phyloP scores from a whole-genome alignment of 2,797 vertebrate genomes.

The Xiphorhynchus erythropygius region DNA sequence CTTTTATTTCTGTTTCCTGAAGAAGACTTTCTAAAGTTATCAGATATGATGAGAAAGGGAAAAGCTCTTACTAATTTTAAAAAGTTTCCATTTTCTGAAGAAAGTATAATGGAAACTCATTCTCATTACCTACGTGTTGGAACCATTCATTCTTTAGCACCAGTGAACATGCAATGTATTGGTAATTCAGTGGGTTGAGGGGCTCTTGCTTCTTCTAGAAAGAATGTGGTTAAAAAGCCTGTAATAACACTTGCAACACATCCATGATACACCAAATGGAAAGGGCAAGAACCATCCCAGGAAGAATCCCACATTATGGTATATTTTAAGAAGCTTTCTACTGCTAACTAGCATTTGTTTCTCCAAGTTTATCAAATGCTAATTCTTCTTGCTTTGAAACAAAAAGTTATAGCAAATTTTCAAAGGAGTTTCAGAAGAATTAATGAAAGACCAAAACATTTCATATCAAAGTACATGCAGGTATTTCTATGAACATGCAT shows the following conservation, averaged over 20 bases:
- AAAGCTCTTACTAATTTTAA: background rate
- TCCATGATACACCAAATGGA: background rate
- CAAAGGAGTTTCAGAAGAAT: background rate
- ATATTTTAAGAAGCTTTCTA: background rate
- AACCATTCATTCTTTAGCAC: background rate
- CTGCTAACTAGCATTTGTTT: background rate
- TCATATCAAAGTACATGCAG: constrained; percentile 30
- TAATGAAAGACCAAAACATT: background rate
- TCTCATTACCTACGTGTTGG: background rate
- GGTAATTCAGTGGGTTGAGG: background rate
- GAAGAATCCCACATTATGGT: background rate
- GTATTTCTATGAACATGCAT: constrained; percentile 26
- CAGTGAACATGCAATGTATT: background rate
- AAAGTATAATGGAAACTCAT: background rate
- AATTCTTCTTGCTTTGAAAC: background rate
- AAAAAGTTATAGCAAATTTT: background rate
- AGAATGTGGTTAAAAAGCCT: background rate
- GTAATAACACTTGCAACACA: background rate
- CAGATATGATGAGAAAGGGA: background rate
- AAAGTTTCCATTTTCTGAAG: background rate
- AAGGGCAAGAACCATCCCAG: background rate
- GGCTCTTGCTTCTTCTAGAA: background rate
- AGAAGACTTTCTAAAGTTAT: background rate
- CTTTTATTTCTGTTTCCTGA: background rate
- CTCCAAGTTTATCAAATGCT: background rate